A percentile compares a stretch with the other conserved stretches of the same genome.
Conservation (phyloP, 2,797 vertebrate genomes). For the Nyctibius grandis region DNA sequence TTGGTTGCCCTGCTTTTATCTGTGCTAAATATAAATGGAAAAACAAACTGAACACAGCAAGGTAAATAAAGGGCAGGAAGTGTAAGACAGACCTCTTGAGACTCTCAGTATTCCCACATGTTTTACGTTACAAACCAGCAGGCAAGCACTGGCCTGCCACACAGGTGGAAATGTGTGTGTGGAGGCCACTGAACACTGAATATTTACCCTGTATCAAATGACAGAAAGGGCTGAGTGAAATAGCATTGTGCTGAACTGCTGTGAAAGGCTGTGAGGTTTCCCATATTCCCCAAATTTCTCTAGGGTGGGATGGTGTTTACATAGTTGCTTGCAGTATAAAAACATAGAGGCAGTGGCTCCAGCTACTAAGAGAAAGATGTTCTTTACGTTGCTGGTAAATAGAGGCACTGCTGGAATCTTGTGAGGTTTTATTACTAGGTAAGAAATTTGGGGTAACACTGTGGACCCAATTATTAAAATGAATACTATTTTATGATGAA, state of each 20-base stretch:
- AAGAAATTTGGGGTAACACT: background rate
- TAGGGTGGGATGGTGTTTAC: constrained; percentile 46
- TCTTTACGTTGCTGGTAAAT: background rate
- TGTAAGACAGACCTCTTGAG: constrained; percentile 55
- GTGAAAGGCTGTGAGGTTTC: constrained; percentile 20
- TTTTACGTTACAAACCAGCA: constrained; percentile 48
- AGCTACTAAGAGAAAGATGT: background rate
- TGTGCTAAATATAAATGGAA: constrained; percentile 62
- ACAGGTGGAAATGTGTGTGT: constrained; percentile 59
- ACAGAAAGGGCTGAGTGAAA: constrained; percentile 42
- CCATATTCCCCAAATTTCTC: constrained; percentile 6
- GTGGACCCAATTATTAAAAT: background rate
- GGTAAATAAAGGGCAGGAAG: constrained; percentile 66
- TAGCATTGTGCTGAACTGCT: constrained; percentile 4
- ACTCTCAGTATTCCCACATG: constrained; percentile 52
- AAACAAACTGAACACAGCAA: constrained; percentile 61
- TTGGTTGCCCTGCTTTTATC: constrained; percentile 26
- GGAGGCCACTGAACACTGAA: constrained; percentile 1
- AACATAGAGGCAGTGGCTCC: background rate
- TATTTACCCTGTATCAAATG: constrained; percentile 62
- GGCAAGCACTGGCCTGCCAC: constrained; percentile 23
- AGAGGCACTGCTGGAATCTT: background rate
- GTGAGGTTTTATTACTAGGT: background rate
- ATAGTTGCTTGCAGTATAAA: background rate
- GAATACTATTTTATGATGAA: background rate